Conservation (phyloP, 2,113 vertebrate species). For the Lophochroa leadbeateri region DNA sequence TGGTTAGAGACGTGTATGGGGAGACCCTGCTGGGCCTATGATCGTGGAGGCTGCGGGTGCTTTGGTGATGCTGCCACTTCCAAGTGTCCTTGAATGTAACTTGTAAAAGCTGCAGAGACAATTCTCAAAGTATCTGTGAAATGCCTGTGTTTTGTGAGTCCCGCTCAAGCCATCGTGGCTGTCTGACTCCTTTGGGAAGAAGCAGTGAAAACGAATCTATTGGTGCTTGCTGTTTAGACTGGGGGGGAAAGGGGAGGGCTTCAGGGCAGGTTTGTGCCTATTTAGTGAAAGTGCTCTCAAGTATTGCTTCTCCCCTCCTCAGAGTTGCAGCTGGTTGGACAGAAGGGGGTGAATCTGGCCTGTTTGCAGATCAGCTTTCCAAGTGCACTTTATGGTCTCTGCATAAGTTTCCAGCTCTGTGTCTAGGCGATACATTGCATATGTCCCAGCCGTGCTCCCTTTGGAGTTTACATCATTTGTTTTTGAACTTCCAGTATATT, state of each 20-base stretch:
- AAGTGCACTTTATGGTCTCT: constrained; percentile 61
- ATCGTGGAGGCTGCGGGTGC: fast-evolving
- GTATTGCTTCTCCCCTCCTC: background rate
- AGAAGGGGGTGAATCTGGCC: constrained; percentile 13
- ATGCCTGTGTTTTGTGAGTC: background rate
- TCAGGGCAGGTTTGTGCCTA: background rate
- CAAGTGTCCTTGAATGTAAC: constrained; percentile 49
- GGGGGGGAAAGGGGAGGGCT: background rate
- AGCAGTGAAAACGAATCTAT: background rate
- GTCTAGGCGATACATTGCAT: constrained; percentile 54
- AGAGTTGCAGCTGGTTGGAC: constrained; percentile 44
- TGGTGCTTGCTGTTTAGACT: background rate
- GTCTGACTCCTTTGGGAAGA: background rate
- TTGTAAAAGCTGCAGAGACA: background rate
- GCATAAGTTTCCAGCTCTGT: constrained; percentile 65
- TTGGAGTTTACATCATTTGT: constrained; percentile 78
- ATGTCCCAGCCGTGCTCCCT: constrained; percentile 59
- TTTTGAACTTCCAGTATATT: constrained; percentile 69
- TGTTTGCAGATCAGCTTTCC: constrained; percentile 37
- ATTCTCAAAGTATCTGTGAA: background rate
- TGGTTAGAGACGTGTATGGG: background rate
- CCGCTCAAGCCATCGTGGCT: background rate
- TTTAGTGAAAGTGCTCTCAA: background rate
- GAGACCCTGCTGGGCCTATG: too few species aligned
- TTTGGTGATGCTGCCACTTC: background rate